phyloP scores from a whole-genome alignment of 2,113 vertebrate species.

The Engraulis encrasicolus region DNA sequence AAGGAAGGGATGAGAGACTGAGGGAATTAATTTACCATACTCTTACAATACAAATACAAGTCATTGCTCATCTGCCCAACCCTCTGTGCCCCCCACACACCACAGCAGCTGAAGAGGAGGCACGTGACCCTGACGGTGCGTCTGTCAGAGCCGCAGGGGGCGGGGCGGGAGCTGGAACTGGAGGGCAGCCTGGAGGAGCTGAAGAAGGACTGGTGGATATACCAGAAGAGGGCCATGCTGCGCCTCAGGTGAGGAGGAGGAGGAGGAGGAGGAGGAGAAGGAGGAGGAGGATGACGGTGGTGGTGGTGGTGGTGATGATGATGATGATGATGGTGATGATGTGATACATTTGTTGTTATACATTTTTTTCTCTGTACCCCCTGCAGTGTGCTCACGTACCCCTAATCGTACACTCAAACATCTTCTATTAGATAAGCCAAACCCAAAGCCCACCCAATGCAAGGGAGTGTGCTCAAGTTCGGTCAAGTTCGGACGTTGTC shows the following conservation, averaged over 20 bases:
- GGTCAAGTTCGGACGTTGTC: too few species aligned
- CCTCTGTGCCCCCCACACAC: constrained; percentile 44
- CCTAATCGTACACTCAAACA: too few species aligned
- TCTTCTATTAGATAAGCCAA: too few species aligned
- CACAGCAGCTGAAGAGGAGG: constrained; percentile 76
- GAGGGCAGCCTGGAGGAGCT: constrained; percentile 81
- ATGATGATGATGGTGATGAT: not conserved
- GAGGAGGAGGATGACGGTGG: constrained; percentile 1
- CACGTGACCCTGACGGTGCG: constrained; percentile 63
- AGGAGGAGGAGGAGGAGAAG: not conserved
- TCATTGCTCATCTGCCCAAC: too few species aligned
- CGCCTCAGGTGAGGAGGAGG: constrained; percentile 71
- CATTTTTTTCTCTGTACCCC: too few species aligned
- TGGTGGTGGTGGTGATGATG: not conserved
- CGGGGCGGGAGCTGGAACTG: constrained; percentile 69
- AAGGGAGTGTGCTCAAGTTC: too few species aligned
- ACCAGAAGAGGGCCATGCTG: constrained; percentile 78
- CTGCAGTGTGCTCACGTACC: too few species aligned
- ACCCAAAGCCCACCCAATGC: too few species aligned
- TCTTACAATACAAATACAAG: too few species aligned
- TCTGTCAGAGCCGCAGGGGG: constrained; percentile 60
- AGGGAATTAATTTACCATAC: too few species aligned
- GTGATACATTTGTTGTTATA: too few species aligned
- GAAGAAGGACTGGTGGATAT: constrained; percentile 71
- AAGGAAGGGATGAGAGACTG: too few species aligned